Conservation (phyloP, 2,888 invertebrate genomes). For the Psylliodes chrysocephalus region DNA sequence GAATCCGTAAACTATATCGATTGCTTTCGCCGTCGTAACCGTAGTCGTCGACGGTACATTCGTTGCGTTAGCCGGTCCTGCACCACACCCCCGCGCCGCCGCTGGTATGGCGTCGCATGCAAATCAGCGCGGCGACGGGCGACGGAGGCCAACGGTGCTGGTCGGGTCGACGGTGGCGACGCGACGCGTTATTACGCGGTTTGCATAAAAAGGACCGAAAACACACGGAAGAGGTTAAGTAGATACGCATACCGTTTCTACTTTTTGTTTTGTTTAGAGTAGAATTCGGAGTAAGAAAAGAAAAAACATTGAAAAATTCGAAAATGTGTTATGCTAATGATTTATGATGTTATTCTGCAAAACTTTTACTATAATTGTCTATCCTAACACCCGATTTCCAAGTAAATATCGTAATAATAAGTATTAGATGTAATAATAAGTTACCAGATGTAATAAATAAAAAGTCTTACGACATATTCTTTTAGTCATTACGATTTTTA, state of each 20-base stretch:
- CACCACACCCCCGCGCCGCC: constrained; percentile 53
- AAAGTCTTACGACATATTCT: too few species aligned
- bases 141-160: constrained; percentile 41
- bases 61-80: constrained; percentile 4
- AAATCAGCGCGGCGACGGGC: constrained; percentile 71
- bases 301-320: too few species aligned
- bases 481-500: too few species aligned
- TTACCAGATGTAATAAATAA: too few species aligned
- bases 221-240: not conserved
- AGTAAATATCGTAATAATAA: too few species aligned
- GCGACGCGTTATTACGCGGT: constrained; percentile 72
- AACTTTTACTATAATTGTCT: too few species aligned
- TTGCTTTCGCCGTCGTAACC: constrained; percentile 63
- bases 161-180: constrained; percentile 62
- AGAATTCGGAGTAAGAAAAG: too few species aligned
- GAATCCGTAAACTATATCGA: constrained; percentile 63
- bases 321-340: too few species aligned
- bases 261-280: not conserved
- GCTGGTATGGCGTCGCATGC: constrained; percentile 72
- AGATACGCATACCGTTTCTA: not conserved
- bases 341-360: too few species aligned
- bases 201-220: constrained; percentile 67
- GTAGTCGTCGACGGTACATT: constrained; percentile 52
- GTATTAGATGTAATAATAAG: too few species aligned
- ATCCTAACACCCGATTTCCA: too few species aligned